Conservation (phyloP, 2,113 vertebrate genomes). For the Morone saxatilis region DNA sequence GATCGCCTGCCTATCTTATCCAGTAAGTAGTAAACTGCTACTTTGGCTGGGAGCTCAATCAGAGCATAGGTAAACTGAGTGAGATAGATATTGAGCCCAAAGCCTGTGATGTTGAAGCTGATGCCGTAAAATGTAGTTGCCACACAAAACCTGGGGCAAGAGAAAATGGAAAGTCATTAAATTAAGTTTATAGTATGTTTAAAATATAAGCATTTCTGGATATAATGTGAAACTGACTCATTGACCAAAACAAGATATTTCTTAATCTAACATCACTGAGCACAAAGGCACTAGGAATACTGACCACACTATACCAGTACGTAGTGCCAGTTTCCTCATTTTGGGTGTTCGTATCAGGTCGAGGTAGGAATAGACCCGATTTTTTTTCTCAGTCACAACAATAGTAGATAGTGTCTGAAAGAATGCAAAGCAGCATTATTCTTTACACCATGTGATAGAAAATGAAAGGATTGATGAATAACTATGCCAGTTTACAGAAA, state of each 20-base stretch:
- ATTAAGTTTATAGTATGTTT: not conserved
- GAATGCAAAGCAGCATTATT: constrained; percentile 2
- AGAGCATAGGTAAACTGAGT: constrained; percentile 80
- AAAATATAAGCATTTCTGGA: not conserved
- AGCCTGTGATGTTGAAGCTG: constrained; percentile 82
- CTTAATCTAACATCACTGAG: not conserved
- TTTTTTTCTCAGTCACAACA: constrained; percentile 58
- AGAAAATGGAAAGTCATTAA: constrained; percentile 6
- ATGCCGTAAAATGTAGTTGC: constrained; percentile 81
- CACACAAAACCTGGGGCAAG: constrained; percentile 75
- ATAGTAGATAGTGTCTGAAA: constrained; percentile 78
- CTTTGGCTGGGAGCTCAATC: constrained; percentile 83
- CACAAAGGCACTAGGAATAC: constrained; percentile 2
- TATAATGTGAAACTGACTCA: not conserved
- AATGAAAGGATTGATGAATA: not conserved
- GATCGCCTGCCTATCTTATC: constrained; percentile 77
- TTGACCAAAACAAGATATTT: not conserved
- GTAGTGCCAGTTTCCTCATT: constrained; percentile 80
- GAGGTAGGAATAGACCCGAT: constrained; percentile 77
- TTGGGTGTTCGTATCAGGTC: constrained; percentile 83
- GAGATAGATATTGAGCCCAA: constrained; percentile 82
- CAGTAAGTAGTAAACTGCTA: constrained; percentile 71
- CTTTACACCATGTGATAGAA: too few relatives aligned
- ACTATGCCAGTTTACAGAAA: not conserved
- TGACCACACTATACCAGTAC: constrained; percentile 82